Conservation (phyloP, 2,888 invertebrate genomes). For the Rhagonycha fulva region DNA sequence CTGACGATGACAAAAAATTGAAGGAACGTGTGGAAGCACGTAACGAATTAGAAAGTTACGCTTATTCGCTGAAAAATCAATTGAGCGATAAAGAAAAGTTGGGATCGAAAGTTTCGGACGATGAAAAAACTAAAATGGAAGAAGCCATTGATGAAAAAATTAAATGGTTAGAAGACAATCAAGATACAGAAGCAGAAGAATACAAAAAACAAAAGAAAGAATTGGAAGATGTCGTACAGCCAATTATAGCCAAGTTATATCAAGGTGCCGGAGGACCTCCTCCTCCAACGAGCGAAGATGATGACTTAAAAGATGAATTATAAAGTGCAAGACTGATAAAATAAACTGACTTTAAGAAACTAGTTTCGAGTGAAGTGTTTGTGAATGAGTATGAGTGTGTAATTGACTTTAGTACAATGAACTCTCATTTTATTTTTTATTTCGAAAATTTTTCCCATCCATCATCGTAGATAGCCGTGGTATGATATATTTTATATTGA, state of each 20-base stretch:
- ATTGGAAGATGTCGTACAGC: constrained; percentile 92
- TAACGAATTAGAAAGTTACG: constrained; percentile 96
- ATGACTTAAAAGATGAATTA: constrained; percentile 84
- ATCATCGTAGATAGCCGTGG: not conserved
- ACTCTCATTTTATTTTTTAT: constrained; percentile 27
- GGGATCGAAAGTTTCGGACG: constrained; percentile 85
- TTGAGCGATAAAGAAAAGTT: constrained; percentile 95
- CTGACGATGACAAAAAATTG: constrained; percentile 97
- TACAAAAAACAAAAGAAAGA: constrained; percentile 95
- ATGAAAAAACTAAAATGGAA: constrained; percentile 94
- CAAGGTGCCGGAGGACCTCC: constrained; percentile 82
- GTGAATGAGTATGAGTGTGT: constrained; percentile 20
- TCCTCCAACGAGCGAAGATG: constrained; percentile 69
- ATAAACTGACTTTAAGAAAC: constrained; percentile 12
- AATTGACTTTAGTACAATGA: constrained; percentile 16
- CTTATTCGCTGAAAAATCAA: constrained; percentile 97
- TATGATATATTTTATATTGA: constrained; percentile 39
- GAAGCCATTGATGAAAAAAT: constrained; percentile 95
- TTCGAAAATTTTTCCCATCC: constrained; percentile 9
- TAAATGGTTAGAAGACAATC: constrained; percentile 97
- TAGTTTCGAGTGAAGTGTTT: constrained; percentile 12
- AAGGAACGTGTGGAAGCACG: constrained; percentile 95
- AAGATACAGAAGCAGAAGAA: constrained; percentile 89
- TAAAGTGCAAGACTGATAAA: constrained; percentile 56
- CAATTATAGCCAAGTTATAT: constrained; percentile 96